Evolutionary conservation across 1,140 invertebrate species (phyloP).

Genomic region (Drosophila miranda): DNA sequence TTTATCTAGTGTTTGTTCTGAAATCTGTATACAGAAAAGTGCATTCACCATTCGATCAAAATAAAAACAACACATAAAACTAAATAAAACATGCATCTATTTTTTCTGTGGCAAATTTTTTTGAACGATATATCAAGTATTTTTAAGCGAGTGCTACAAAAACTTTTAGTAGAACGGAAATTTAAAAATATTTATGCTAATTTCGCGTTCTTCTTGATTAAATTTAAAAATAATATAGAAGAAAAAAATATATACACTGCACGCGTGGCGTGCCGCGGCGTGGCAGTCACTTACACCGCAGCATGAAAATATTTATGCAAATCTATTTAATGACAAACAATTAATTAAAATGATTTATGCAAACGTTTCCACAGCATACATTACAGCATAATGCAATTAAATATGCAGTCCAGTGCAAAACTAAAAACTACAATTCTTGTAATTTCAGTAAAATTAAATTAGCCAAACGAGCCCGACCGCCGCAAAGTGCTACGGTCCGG

Average conservation of each 20-base stretch:
- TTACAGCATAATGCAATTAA: slow-evolving; percentile 64
- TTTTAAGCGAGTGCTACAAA: slow-evolving; percentile 19
- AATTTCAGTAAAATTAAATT: slow-evolving; percentile 58
- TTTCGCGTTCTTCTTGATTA: slow-evolving; percentile 62
- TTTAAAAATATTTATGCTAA: slow-evolving; percentile 73
- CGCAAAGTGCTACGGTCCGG: slow-evolving; percentile 2
- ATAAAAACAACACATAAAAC: background rate
- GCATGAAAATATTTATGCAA: slow-evolving; percentile 73
- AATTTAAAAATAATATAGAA: slow-evolving; percentile 60
- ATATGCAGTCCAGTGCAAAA: slow-evolving; percentile 43
- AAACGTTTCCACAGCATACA: slow-evolving; percentile 66
- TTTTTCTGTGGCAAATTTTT: slow-evolving; percentile 15
- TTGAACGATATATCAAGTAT: background rate
- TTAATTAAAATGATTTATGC: slow-evolving; percentile 78
- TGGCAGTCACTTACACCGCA: slow-evolving; percentile 30
- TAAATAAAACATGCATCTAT: too few relatives aligned
- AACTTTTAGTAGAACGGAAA: slow-evolving; percentile 44
- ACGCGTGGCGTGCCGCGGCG: background rate
- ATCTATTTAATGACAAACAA: slow-evolving; percentile 79
- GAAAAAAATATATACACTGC: slow-evolving; percentile 4
- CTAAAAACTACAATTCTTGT: slow-evolving; percentile 46
- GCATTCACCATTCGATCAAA: slow-evolving; percentile 3
- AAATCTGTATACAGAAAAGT: background rate
- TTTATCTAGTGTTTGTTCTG: too few relatives aligned
- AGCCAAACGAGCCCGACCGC: slow-evolving; percentile 43